Conservation (phyloP, 2,888 invertebrate genomes). For the Amiota minor region DNA sequence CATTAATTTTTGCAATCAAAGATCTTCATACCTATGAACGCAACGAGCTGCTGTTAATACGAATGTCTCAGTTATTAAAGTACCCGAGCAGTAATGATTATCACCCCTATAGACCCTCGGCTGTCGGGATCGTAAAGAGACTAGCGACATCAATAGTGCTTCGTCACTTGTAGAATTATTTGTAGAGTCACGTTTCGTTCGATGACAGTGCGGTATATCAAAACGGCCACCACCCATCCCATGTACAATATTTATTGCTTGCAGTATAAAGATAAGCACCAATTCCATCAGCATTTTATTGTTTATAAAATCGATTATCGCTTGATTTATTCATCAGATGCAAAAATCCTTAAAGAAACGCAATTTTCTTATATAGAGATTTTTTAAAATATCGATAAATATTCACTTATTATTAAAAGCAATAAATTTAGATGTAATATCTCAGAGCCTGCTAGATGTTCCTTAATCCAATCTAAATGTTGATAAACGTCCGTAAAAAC, state of each 20-base stretch:
- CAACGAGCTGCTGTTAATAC: conserved; percentile 54
- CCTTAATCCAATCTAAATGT: conserved; percentile 40
- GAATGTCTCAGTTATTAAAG: conserved; percentile 42
- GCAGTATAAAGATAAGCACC: no score
- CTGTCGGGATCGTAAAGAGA: conserved; percentile 50
- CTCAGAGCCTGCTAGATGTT: conserved; percentile 37
- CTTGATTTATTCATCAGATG: background rate
- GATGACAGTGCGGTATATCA: no score
- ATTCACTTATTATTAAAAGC: background rate
- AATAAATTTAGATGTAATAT: background rate
- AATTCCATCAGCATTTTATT: no score
- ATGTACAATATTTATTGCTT: no score
- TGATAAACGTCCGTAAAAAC: conserved; percentile 45
- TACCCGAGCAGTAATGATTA: conserved; percentile 56
- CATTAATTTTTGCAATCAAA: background rate
- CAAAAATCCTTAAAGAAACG: no score
- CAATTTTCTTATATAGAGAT: no score
- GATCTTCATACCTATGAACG: conserved; percentile 40
- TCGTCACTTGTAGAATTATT: no score
- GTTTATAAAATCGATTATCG: background rate
- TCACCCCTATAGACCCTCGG: conserved; percentile 50
- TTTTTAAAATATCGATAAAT: background rate
- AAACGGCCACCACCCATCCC: no score
- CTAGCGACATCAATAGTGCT: conserved; percentile 30
- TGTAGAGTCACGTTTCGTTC: no score